Evolutionary conservation across 2,797 vertebrate genomes (phyloP).

Genomic region (Rhinella marina): DNA sequence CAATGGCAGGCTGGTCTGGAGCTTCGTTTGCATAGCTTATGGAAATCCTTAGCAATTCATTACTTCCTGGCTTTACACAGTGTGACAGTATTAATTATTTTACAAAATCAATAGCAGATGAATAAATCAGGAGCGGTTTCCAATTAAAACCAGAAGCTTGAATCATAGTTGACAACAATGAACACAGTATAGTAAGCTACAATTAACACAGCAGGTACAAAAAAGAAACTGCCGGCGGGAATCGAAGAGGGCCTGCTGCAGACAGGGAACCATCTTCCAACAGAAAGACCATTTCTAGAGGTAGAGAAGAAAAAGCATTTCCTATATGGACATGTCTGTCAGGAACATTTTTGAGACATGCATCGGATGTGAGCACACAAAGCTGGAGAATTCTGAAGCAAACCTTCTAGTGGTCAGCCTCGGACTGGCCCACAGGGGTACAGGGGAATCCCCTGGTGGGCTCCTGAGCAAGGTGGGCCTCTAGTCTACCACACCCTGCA

Average conservation of each 20-base stretch:
- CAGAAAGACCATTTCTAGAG: background rate
- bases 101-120: slow-evolving; percentile 2
- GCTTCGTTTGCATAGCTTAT: background rate
- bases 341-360: background rate
- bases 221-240: slow-evolving; percentile 2
- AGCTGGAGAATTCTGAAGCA: background rate
- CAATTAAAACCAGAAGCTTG: background rate
- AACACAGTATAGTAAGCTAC: background rate
- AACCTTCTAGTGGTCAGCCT: background rate
- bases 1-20: background rate
- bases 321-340: background rate
- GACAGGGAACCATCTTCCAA: background rate
- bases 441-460: too few relatives aligned
- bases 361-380: background rate
- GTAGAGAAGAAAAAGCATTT: background rate
- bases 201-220: slow-evolving; percentile 12
- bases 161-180: background rate
- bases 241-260: background rate
- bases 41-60: background rate
- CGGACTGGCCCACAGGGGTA: too few relatives aligned
- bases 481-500: too few relatives aligned
- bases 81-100: background rate
- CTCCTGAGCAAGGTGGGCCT: too few relatives aligned
- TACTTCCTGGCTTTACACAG: background rate
- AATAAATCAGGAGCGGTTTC: background rate